A percentile compares a stretch with the other conserved stretches of the same genome.
phyloP scores from a whole-genome alignment of 64 coral and sea anemone species.

The Dendronephthya gigantea region DNA sequence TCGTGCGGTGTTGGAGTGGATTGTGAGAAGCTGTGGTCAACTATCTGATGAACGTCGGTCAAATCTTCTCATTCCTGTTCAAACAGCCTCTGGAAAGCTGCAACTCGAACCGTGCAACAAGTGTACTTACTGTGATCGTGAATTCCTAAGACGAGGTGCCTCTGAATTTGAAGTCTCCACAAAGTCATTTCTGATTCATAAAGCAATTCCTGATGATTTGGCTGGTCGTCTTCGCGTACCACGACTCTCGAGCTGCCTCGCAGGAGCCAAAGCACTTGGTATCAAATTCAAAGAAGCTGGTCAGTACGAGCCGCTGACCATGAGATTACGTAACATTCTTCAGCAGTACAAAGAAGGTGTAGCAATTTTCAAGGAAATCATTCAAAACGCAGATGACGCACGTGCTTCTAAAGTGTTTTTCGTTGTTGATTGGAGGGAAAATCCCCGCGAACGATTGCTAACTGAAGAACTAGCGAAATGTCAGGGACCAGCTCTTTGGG shows the following conservation, averaged over 20 bases:
- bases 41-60: constrained; percentile 8
- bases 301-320: constrained; percentile 68
- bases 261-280: constrained; percentile 58
- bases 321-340: constrained; percentile 45
- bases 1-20: constrained; percentile 43
- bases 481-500: constrained; percentile 77
- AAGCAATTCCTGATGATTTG: constrained; percentile 42
- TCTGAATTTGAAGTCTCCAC: constrained; percentile 36
- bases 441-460: constrained; percentile 49
- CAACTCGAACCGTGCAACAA: constrained; percentile 40
- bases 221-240: constrained; percentile 56
- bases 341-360: constrained; percentile 71
- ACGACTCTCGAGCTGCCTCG: constrained; percentile 52
- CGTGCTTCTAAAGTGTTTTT: constrained; percentile 62
- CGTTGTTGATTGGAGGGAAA: constrained; percentile 61
- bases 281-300: constrained; percentile 61
- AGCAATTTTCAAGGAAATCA: constrained; percentile 50
- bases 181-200: constrained; percentile 54
- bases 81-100: constrained; percentile 9
- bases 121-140: constrained; percentile 67
- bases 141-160: constrained; percentile 50
- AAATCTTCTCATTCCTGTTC: constrained; percentile 55
- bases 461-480: constrained; percentile 51
- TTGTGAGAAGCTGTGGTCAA: background rate
- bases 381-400: constrained; percentile 86